Evolutionary conservation across 2,113 vertebrate species (phyloP).

Genomic region (Lates calcarifer): DNA sequence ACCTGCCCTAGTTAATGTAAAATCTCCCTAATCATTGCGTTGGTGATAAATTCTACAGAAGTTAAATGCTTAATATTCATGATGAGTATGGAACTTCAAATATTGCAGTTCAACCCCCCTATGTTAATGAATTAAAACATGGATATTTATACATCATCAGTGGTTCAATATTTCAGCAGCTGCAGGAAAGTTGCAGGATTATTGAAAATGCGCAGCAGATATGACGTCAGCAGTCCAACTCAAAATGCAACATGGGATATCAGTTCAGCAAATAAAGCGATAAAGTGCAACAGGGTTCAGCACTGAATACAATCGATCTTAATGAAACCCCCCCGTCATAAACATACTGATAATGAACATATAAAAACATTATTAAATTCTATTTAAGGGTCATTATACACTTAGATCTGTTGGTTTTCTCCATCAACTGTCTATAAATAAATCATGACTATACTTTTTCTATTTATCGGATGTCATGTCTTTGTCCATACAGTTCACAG

Average conservation of each 20-base stretch:
- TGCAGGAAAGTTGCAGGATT: not conserved
- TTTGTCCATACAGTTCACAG: slow-evolving; percentile 13
- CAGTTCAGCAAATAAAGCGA: slow-evolving; percentile 36
- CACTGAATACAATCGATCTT: slow-evolving; percentile 50
- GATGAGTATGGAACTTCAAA: not conserved
- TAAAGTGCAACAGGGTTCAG: slow-evolving; percentile 41
- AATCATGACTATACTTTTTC: slow-evolving; percentile 28
- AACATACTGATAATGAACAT: slow-evolving; percentile 51
- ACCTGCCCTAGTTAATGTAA: not conserved
- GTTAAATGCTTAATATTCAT: not conserved
- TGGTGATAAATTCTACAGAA: not conserved
- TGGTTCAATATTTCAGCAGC: not conserved
- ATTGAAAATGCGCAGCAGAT: slow-evolving; percentile 6
- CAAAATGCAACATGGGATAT: slow-evolving; percentile 36
- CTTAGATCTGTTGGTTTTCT: slow-evolving; percentile 26
- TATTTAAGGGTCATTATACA: slow-evolving; percentile 23
- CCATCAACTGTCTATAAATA: slow-evolving; percentile 4
- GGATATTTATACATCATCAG: not conserved
- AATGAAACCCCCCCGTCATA: slow-evolving; percentile 2
- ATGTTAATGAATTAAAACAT: slow-evolving; percentile 1
- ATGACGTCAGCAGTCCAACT: slow-evolving; percentile 1
- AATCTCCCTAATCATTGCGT: not conserved
- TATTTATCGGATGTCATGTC: not conserved
- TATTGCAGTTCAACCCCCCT: not conserved
- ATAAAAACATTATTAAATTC: slow-evolving; percentile 50